Conservation (phyloP, 1,140 invertebrate species). For the Solenopsis invicta region DNA sequence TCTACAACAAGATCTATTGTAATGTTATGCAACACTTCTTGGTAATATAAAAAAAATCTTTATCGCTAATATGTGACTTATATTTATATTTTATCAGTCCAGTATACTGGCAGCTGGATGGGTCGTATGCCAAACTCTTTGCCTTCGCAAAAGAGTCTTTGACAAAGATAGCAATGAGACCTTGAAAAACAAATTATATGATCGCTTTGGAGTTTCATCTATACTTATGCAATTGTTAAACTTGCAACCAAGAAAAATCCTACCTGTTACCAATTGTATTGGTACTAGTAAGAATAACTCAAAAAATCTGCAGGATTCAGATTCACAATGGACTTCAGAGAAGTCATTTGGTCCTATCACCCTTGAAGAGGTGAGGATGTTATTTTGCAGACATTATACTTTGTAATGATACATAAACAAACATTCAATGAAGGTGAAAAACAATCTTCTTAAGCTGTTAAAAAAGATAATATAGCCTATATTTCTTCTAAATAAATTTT, state of each 20-base stretch:
- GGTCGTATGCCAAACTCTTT: conserved; percentile 76
- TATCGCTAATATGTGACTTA: neutral
- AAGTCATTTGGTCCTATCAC: conserved; percentile 78
- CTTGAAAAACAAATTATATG: conserved; percentile 60
- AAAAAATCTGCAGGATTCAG: conserved; percentile 37
- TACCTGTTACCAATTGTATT: conserved; percentile 75
- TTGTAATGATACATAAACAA: conserved; percentile 32
- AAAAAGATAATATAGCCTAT: neutral
- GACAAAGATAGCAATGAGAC: conserved; percentile 55
- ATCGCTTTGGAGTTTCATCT: conserved; percentile 54
- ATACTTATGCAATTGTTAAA: conserved; percentile 69
- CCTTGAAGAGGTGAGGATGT: conserved; percentile 82
- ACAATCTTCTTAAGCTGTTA: too few species aligned
- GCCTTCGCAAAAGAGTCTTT: conserved; percentile 71
- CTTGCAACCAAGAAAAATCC: conserved; percentile 71
- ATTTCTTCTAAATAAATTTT: neutral
- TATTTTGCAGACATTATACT: conserved; percentile 73
- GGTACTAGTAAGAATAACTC: conserved; percentile 61
- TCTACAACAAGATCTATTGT: neutral
- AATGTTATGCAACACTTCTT: neutral
- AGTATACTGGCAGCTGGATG: conserved; percentile 78
- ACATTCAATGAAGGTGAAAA: neutral
- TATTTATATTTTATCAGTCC: conserved; percentile 75
- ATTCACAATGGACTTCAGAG: conserved; percentile 33
- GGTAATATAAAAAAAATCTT: neutral